phyloP scores from a whole-genome alignment of 2,113 vertebrate species.

The Psilopogon haemacephalus region DNA sequence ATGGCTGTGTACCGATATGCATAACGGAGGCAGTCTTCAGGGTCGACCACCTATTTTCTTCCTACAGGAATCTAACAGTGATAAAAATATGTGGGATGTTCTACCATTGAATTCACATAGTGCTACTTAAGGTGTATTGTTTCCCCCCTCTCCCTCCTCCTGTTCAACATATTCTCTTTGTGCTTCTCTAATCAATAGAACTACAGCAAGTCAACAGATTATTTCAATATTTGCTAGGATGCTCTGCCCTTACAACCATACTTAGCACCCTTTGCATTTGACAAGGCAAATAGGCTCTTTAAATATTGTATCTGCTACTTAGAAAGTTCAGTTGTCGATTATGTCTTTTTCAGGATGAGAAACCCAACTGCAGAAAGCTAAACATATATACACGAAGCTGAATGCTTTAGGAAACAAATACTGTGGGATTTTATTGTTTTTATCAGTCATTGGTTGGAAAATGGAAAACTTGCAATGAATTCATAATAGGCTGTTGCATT shows the following conservation, averaged over 20 bases:
- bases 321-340: background rate
- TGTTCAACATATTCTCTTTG: slow-evolving; percentile 54
- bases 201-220: slow-evolving; percentile 13
- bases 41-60: slow-evolving; percentile 44
- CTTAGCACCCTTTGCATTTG: background rate
- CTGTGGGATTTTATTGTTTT: slow-evolving; percentile 10
- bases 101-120: slow-evolving; percentile 32
- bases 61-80: slow-evolving; percentile 7
- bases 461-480: slow-evolving; percentile 34
- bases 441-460: slow-evolving; percentile 33
- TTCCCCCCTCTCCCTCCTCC: background rate
- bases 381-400: background rate
- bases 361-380: background rate
- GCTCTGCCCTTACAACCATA: background rate
- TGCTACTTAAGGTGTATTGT: background rate
- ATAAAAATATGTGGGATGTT: slow-evolving; percentile 18
- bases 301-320: background rate
- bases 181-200: slow-evolving; percentile 54
- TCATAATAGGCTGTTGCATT: slow-evolving; percentile 34
- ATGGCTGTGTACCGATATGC: background rate
- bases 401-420: slow-evolving; percentile 24
- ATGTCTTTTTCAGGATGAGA: background rate
- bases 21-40: background rate
- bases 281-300: background rate
- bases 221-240: slow-evolving; percentile 50